Conservation (phyloP, 2,888 invertebrate species). For the Linnaemya vulpina region DNA sequence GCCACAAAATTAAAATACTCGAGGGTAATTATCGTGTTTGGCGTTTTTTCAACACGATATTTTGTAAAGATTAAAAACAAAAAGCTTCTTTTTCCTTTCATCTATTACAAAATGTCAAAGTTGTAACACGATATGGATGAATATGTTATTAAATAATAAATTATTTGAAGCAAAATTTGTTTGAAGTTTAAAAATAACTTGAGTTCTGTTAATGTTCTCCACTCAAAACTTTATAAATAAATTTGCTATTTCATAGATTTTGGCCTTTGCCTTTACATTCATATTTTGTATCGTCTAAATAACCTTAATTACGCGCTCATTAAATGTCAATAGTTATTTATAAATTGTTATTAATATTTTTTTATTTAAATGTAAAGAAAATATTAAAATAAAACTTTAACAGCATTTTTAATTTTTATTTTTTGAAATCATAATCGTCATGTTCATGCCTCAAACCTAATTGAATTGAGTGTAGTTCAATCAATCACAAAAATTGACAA, state of each 20-base stretch:
- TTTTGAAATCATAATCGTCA: constrained; percentile 1
- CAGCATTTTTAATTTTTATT: neutral
- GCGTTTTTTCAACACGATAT: too few relatives aligned
- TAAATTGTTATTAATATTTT: neutral
- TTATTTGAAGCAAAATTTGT: too few relatives aligned
- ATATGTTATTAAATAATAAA: too few relatives aligned
- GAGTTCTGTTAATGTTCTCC: neutral
- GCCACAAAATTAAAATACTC: too few relatives aligned
- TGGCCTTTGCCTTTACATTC: neutral
- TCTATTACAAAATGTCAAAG: too few relatives aligned
- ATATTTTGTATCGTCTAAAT: neutral
- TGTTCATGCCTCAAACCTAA: constrained; percentile 22
- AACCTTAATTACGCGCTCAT: constrained; percentile 26
- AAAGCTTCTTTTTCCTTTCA: too few relatives aligned
- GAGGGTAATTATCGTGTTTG: too few relatives aligned
- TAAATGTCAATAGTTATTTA: constrained; percentile 40
- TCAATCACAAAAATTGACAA: constrained; percentile 38
- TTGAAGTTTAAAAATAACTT: neutral
- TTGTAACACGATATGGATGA: too few relatives aligned
- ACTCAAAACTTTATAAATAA: neutral
- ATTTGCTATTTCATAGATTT: neutral
- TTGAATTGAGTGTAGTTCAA: constrained; percentile 31
- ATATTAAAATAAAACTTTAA: neutral
- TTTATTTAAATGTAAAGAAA: constrained; percentile 7
- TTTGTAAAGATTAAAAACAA: too few relatives aligned